Percentiles rank a stretch among this genome's conserved stretches.
Conservation (phyloP, 2,113 vertebrate genomes). For the Ovis canadensis region DNA sequence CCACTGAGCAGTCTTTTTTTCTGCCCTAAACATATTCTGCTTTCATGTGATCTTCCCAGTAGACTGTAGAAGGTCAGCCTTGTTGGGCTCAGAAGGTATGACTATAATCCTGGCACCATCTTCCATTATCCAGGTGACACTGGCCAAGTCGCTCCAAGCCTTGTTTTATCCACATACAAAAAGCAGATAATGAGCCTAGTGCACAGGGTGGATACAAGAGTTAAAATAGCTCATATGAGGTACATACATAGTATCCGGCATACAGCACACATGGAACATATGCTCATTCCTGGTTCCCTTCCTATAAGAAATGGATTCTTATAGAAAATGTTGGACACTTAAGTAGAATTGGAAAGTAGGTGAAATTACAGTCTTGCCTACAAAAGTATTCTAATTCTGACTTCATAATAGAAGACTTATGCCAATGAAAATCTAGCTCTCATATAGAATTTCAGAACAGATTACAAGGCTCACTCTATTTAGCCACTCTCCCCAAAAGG, state of each 20-base stretch:
- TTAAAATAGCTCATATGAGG: not conserved
- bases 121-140: not conserved
- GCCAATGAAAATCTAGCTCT: not conserved
- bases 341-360: not conserved
- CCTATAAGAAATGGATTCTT: not conserved
- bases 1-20: not conserved
- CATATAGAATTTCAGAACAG: not conserved
- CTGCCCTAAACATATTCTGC: too few relatives aligned
- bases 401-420: not conserved
- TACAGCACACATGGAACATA: fast-evolving
- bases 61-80: not conserved
- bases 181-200: not conserved
- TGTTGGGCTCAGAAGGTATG: not conserved
- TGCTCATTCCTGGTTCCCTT: not conserved
- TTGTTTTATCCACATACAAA: not conserved
- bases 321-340: not conserved
- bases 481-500: not conserved
- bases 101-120: not conserved
- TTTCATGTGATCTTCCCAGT: not conserved
- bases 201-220: not conserved
- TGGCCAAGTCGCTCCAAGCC: not conserved
- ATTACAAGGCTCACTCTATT: not conserved
- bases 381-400: conserved; percentile 4
- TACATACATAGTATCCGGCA: not conserved
- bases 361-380: conserved; percentile 6